A percentile compares a stretch with the other conserved stretches of the same genome.
These are phyloP conservation scores for Spilarctia lutea DNA, from an alignment of 2,888 invertebrate species.

Conservation along the genomic window DNA sequence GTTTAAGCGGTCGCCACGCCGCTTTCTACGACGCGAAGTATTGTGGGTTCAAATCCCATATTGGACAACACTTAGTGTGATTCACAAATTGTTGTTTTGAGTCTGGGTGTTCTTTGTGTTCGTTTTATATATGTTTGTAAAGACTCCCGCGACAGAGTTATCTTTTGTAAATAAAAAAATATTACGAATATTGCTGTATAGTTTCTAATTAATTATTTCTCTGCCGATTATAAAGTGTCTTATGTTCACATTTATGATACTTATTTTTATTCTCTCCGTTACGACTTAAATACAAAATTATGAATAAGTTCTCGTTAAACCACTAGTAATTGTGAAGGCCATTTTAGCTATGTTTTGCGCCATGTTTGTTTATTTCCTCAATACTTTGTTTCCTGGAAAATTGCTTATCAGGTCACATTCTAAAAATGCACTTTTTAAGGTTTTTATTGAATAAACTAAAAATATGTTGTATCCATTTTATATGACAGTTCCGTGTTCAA, in stretches of 20 bases:
- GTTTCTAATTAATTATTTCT: not conserved
- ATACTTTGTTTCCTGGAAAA: slow-evolving; percentile 48
- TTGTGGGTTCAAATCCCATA: too few species aligned
- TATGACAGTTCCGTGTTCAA: slow-evolving; percentile 28
- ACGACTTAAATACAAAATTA: slow-evolving; percentile 32
- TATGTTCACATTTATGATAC: slow-evolving; percentile 20
- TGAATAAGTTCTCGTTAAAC: slow-evolving; percentile 50
- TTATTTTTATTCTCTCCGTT: not conserved
- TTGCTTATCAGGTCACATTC: slow-evolving; percentile 17
- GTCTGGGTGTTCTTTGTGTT: too few species aligned
- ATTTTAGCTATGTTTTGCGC: slow-evolving; percentile 55
- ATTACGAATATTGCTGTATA: not conserved
- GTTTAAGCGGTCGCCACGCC: too few species aligned
- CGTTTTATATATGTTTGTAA: too few species aligned
- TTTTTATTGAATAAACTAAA: not conserved
- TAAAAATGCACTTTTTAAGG: slow-evolving; percentile 15
- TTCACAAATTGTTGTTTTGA: too few species aligned
- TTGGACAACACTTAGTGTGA: too few species aligned
- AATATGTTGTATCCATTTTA: not conserved
- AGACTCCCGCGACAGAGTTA: too few species aligned
- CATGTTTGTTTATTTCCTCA: slow-evolving; percentile 58
- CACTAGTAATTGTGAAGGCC: slow-evolving; percentile 65
- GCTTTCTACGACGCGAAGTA: too few species aligned
- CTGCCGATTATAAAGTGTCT: not conserved
- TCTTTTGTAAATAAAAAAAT: too few species aligned